Base-by-base conservation (phyloP, 1,140 invertebrate genomes). In the Gonioctena quinquepunctata region DNA sequence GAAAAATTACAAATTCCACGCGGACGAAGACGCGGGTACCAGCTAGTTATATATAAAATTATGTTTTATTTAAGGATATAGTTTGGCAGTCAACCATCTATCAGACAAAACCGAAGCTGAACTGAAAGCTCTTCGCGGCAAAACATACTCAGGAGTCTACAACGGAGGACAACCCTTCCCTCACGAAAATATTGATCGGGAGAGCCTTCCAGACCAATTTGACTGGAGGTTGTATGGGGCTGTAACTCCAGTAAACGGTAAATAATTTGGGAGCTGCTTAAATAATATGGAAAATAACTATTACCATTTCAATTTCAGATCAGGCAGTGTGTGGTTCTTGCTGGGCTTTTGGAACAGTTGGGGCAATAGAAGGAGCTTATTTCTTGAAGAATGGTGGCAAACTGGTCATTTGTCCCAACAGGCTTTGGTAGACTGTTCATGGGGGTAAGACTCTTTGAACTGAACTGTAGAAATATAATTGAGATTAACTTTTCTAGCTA, bases 301-400 rank as follows among this genome's bases (percentile, higher is more conserved):
- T 54, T n/a, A 7, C 18, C 19, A 16, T 21, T 22, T 48, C 19
- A 8, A 23, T 74, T 71, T 18, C 59, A 80, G 94, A 97, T 89
- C 95, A 98, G 86, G 95, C 93, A 0, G 94, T 98, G 60, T 99
- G 97, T 85, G 96, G 96, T 2, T 97, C 94, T 7, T 99, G 96
- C 80, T 98, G 96, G 96, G 94, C 93, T 79, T 98, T 98, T 86
- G 96, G 96, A 33, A 97, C 96, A 0, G 92, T 94, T 69, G 96
- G 96, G n/a, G 88, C 95, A 0, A 89, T 99, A 61, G 97, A 99
- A 86, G 96, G 96, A 6, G 94, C 95, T 0, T 91, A 92, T 79
- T 98, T 96, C 81, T 81, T 95, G 22, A 92, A 95, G 82, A 93
- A 91, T 73, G 90, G 93, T 33, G 89, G 91, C 1, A 89, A 93